Conservation (phyloP, 2,113 vertebrate genomes). For the Gallinago media region DNA sequence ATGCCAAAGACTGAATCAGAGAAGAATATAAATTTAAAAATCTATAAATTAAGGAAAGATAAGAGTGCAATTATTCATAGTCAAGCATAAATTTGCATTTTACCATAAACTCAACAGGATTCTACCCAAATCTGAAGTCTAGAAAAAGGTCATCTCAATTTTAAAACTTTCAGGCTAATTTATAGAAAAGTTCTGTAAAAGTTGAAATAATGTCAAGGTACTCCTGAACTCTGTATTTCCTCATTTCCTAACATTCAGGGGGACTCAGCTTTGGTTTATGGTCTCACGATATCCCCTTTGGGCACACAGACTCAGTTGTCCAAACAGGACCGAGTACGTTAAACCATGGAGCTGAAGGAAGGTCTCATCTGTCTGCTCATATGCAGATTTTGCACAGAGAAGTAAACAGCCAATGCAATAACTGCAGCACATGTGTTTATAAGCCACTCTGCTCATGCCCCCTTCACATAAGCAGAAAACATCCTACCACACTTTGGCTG, state of each 20-base stretch:
- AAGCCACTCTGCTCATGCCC: neutral
- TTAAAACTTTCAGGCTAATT: neutral
- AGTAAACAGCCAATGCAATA: neutral
- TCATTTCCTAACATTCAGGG: neutral
- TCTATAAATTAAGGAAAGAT: neutral
- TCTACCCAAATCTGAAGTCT: neutral
- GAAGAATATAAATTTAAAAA: neutral
- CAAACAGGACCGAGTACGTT: accelerated
- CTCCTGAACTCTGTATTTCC: neutral
- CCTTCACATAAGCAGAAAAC: neutral
- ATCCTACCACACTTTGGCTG: neutral
- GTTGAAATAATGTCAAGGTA: neutral
- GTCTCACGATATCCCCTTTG: too few relatives aligned
- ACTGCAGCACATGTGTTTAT: accelerated
- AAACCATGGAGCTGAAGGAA: neutral
- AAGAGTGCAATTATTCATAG: neutral
- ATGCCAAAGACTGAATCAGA: neutral
- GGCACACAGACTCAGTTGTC: accelerated
- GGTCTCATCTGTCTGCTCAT: neutral
- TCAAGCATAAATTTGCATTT: neutral
- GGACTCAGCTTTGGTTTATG: neutral
- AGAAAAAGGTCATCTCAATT: neutral
- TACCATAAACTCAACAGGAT: neutral
- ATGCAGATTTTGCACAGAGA: accelerated
- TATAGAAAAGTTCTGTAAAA: neutral